A percentile compares a stretch with the other conserved stretches of the same genome.
phyloP scores from a whole-genome alignment of 2,888 invertebrate species.

The Oscheius sp. region DNA sequence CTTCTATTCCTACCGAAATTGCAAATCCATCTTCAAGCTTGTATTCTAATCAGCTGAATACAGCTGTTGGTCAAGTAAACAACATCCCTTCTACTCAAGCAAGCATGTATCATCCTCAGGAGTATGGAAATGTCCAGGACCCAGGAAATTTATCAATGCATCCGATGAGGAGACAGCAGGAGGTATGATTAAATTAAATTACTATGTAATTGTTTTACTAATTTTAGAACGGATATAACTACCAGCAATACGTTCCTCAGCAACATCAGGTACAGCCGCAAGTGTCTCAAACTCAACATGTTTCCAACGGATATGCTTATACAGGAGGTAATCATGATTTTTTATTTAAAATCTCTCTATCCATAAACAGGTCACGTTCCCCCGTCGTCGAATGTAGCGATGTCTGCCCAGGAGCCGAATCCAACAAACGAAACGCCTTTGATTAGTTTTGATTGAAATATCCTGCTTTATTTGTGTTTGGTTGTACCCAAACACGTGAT shows the following conservation, averaged over 20 bases:
- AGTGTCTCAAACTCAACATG: slow-evolving; percentile 10
- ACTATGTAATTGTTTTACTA: background rate
- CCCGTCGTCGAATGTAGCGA: background rate
- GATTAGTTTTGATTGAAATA: slow-evolving; percentile 30
- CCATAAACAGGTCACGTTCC: background rate
- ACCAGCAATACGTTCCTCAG: background rate
- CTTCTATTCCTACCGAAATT: background rate
- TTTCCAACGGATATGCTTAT: slow-evolving; percentile 7
- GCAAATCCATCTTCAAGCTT: no score
- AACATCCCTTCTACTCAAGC: background rate
- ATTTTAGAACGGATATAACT: slow-evolving; percentile 8
- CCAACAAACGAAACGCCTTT: slow-evolving; percentile 29
- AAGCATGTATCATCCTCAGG: background rate
- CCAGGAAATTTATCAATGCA: no score
- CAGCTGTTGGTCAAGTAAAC: background rate
- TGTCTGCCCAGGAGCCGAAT: background rate
- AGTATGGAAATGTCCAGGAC: no score
- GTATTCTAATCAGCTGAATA: no score
- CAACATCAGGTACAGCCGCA: slow-evolving; percentile 1
- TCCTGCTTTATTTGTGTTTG: background rate
- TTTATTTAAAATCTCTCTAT: background rate
- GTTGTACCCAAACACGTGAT: slow-evolving; percentile 7
- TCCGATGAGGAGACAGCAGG: background rate
- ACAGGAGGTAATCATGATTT: slow-evolving; percentile 7
- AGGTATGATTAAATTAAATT: no score